These are phyloP conservation scores for Raja brachyura DNA, from an alignment of 2,113 vertebrate species.

Conservation along the genomic window DNA sequence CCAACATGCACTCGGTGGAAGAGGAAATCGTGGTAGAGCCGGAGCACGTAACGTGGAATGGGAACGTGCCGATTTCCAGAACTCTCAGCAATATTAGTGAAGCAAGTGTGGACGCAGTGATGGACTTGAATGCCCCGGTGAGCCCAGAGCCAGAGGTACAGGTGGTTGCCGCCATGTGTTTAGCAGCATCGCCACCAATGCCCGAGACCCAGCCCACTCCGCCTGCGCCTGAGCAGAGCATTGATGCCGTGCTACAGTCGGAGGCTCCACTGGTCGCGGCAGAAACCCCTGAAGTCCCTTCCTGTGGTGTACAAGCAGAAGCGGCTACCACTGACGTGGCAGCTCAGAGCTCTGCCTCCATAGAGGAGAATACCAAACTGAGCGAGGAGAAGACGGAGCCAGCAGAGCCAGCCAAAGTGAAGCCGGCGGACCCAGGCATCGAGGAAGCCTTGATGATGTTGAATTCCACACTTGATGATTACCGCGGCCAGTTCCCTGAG, in stretches of 20 bases:
- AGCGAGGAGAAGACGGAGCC: constrained; percentile 16
- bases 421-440: constrained; percentile 59
- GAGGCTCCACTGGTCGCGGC: background rate
- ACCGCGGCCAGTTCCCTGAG: constrained; percentile 87
- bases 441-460: constrained; percentile 71
- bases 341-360: background rate
- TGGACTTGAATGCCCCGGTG: constrained; percentile 72
- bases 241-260: background rate
- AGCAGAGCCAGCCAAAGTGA: constrained; percentile 35
- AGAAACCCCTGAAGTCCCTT: background rate
- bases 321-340: background rate
- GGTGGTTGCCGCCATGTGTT: constrained; percentile 41
- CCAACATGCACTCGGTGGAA: background rate
- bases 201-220: background rate
- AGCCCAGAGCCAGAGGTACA: constrained; percentile 52
- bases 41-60: constrained; percentile 54
- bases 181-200: background rate
- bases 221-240: background rate
- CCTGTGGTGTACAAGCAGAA: background rate
- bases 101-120: constrained; percentile 63
- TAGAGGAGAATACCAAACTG: background rate
- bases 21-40: constrained; percentile 52
- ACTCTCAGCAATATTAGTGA: constrained; percentile 95
- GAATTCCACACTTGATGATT: constrained; percentile 80
- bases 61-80: constrained; percentile 65